Evolutionary conservation across 2,888 invertebrate genomes (phyloP), one percentile per base, ranked within the genome.

Genomic region (Eupithecia insigniata): DNA sequence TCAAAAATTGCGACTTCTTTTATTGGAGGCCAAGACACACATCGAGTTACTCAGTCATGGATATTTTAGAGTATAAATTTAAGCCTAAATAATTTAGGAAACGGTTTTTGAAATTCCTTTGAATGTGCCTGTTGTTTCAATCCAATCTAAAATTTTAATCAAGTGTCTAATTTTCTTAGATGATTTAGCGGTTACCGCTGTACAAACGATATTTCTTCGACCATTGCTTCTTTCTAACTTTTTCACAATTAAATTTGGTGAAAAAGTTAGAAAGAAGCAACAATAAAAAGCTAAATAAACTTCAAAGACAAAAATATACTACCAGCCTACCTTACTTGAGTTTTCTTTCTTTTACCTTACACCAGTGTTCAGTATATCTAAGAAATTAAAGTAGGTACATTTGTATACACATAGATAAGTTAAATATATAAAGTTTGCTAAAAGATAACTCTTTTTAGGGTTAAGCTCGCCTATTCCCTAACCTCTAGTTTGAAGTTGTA

Each of bases 221-320:
- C 51, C 39, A n/a, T n/a, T n/a, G n/a, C n/a, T n/a, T n/a, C n/a
- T n/a, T n/a, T n/a, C n/a, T n/a, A n/a, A n/a, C n/a, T n/a, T n/a
- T n/a, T n/a, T n/a, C n/a, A 61, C 71, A 67, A 72, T 78, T n/a
- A 75, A 79, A 74, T 76, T 71, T 70, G 68, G 74, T 60, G 73
- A 74, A 74, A 69, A 76, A 76, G 73, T 76, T 67, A 55, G 67
- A 80, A 85, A 84, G 82, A 85, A 83, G 75, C 74, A 81, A 81
- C 77, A 82, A 82, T 83, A 82, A 81, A 82, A 85, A 84, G 74
- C 76, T 79, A 81, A 79, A 83, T 77, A 78, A 84, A 65, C 62
- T 64, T 64, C 26, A 39, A 26, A 64, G 64, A 36, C 22, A 64
- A 16, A 62, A 64, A 36, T 39, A 26, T 34, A 39, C 22, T 14